Percentiles rank a stretch among this genome's conserved stretches.
Conservation (phyloP, 2,113 vertebrate species). For the Fukomys damarensis region DNA sequence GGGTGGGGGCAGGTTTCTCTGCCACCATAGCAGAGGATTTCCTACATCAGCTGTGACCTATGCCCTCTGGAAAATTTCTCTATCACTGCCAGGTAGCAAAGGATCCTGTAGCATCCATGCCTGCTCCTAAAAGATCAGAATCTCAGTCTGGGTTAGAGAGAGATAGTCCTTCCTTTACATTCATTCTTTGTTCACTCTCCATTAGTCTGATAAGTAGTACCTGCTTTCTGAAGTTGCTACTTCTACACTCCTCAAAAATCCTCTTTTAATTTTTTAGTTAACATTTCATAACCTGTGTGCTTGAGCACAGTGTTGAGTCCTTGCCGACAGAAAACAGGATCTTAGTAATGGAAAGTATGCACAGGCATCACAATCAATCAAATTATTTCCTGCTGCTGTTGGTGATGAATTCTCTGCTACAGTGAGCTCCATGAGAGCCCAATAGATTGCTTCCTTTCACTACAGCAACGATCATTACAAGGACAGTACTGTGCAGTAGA, state of each 20-base stretch:
- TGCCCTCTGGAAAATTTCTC: background rate
- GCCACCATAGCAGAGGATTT: background rate
- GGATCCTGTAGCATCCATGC: background rate
- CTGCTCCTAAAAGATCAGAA: background rate
- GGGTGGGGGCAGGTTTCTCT: background rate
- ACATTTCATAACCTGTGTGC: background rate
- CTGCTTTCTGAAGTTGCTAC: background rate
- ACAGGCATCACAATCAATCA: background rate
- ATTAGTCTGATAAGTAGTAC: background rate
- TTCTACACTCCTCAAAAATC: background rate
- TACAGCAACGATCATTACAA: background rate
- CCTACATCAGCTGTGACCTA: background rate
- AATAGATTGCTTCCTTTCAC: background rate
- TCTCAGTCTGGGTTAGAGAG: background rate
- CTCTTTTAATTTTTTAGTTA: background rate
- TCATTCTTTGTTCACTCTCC: background rate
- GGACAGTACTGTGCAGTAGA: background rate
- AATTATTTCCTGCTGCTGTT: background rate
- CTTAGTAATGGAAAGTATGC: background rate
- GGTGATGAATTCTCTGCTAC: too few species aligned
- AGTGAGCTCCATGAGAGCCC: background rate
- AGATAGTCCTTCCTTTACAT: background rate
- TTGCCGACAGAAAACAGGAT: background rate
- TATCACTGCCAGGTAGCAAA: background rate
- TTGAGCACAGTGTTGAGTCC: background rate